Conservation (phyloP, 2,888 invertebrate species). For the Trachelus tabidus region DNA sequence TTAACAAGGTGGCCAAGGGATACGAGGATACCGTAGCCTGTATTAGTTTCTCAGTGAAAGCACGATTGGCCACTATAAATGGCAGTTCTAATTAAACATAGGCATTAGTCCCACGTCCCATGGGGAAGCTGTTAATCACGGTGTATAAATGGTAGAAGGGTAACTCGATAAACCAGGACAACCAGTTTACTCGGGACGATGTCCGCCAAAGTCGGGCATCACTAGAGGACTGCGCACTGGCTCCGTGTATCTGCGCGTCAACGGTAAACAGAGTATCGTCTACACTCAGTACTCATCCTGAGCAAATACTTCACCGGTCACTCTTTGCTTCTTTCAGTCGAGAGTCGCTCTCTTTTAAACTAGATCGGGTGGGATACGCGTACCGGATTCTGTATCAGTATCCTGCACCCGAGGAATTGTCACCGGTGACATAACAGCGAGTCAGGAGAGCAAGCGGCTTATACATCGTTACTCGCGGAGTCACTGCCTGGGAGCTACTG, state of each 20-base stretch:
- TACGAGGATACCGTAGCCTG: not conserved
- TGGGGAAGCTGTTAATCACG: not conserved
- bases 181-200: not conserved
- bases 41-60: not conserved
- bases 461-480: conserved; percentile 41
- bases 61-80: not conserved
- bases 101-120: not conserved
- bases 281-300: not conserved
- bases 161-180: not conserved
- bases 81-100: not conserved
- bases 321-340: not conserved
- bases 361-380: not conserved
- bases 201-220: not conserved
- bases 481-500: conserved; percentile 62
- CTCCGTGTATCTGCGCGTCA: not conserved
- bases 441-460: conserved; percentile 27
- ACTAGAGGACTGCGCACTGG: not conserved
- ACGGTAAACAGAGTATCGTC: not conserved
- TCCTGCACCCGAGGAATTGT: conserved; percentile 27
- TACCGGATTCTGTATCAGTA: not conserved
- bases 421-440: conserved; percentile 43
- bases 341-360: not conserved
- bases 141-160: not conserved
- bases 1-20: not conserved
- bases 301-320: not conserved